Evolutionary conservation across 2,113 vertebrate genomes (phyloP), one percentile per base, ranked within the genome.

Genomic region (Pteruthius melanotis): DNA sequence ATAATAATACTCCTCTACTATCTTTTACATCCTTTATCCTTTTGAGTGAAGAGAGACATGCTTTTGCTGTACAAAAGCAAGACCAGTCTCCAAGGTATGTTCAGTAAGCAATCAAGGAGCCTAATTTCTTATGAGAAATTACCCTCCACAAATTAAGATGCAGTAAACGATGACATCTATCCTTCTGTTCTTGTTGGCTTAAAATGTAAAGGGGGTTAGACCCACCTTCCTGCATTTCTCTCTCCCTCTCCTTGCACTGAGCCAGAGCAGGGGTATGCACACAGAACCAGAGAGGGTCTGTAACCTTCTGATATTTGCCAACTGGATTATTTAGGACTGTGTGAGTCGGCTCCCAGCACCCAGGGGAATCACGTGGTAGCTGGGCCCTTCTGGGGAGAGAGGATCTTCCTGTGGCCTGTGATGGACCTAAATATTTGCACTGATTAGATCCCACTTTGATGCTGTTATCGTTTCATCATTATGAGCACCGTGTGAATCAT

Each of bases 381-480:
- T 15, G 6, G 27, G 53, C 44, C 52, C 6, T 86, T 40, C 84
- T 66, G 39, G 42, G 28, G 39, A 47, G 27, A 40, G 70, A 0
- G 0, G 49, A 52, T 42, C 45, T 57, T 64, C 2, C 1, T 9
- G 2, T 52, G 45, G 56, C 57, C 76, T 22, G 10, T 6, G 63
- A 37, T n/a, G 60, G 60, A 81, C 57, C 75, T 27, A 83, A 95
- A 83, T 86, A 90, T 94, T 93, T 95, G 56, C 82, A 52, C 21
- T 42, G 47, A 80, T 90, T 90, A 77, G 42, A 66, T 81, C 54
- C 30, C 40, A 66, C 35, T 75, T 71, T 53, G 83, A 20, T 42
- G 85, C n/a, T 93, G 75, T 77, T 68, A 24, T n/a, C 35, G 18
- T 39, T 77, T 66, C 74, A 63, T 83, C 14, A 3, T 27, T 26